phyloP scores from a whole-genome alignment of 2,797 vertebrate species.

The Gallinago stenura region DNA sequence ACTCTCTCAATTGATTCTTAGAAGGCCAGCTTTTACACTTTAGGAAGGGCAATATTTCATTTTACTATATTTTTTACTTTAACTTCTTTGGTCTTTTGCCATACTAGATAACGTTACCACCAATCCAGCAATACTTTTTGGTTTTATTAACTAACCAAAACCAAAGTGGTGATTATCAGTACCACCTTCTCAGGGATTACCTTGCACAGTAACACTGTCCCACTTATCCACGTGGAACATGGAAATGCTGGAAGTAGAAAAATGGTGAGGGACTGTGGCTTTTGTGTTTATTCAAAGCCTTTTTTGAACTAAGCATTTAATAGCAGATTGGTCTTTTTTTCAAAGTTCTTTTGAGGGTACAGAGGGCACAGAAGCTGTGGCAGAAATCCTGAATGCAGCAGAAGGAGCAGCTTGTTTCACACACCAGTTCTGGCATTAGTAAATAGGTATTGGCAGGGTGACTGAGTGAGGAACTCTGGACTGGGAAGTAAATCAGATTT shows the following conservation, averaged over 20 bases:
- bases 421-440: conserved; percentile 18
- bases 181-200: background rate
- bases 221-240: background rate
- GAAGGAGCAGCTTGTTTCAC: conserved; percentile 61
- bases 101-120: background rate
- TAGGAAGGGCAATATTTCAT: background rate
- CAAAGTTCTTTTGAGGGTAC: conserved; percentile 9
- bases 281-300: conserved; percentile 38
- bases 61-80: background rate
- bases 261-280: background rate
- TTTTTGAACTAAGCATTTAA: conserved; percentile 15
- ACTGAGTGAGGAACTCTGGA: conserved; percentile 1
- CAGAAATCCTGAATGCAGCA: conserved; percentile 55
- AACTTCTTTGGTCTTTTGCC: background rate
- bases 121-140: background rate
- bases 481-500: conserved; percentile 35
- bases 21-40: background rate
- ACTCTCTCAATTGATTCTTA: conserved; percentile 1
- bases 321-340: conserved; percentile 64
- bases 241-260: background rate
- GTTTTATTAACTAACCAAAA: background rate
- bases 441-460: conserved; percentile 41
- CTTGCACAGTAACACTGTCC: background rate
- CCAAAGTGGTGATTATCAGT: background rate
- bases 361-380: conserved; percentile 28